phyloP scores from a whole-genome alignment of 2,888 invertebrate genomes.

The Machimus atricapillus region DNA sequence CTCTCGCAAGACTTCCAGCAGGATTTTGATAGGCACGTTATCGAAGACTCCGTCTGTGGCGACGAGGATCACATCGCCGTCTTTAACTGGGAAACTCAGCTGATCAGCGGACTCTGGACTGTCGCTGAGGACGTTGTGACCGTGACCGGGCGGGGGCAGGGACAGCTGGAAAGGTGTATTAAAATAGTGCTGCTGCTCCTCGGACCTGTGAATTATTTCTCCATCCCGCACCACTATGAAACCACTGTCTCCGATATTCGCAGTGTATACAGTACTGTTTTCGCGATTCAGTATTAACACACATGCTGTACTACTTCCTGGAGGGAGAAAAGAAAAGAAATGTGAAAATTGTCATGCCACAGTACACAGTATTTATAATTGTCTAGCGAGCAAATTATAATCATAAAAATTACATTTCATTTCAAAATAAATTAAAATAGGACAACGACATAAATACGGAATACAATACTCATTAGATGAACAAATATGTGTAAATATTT shows the following conservation, averaged over 20 bases:
- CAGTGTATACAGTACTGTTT: slow-evolving; percentile 89
- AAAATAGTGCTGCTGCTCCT: slow-evolving; percentile 98
- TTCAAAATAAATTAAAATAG: too few species aligned
- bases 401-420: too few species aligned
- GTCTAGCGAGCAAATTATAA: too few species aligned
- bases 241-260: slow-evolving; percentile 99
- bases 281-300: slow-evolving; percentile 91
- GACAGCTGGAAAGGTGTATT: slow-evolving; percentile 98
- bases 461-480: too few species aligned
- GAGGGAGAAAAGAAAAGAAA: neutral
- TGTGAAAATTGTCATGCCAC: neutral
- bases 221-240: slow-evolving; percentile 91
- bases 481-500: too few species aligned
- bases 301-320: slow-evolving; percentile 98
- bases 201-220: slow-evolving; percentile 87
- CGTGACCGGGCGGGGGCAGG: slow-evolving; percentile 89
- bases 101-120: slow-evolving; percentile 93
- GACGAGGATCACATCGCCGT: slow-evolving; percentile 92
- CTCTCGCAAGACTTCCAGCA: slow-evolving; percentile 84
- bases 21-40: slow-evolving; percentile 91
- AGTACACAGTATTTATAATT: too few species aligned
- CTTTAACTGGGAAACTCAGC: slow-evolving; percentile 82
- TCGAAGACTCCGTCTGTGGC: slow-evolving; percentile 99
- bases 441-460: too few species aligned
- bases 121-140: slow-evolving; percentile 87